A percentile compares a stretch with the other conserved stretches of the same genome.
Conservation (phyloP, 1,140 invertebrate genomes). For the Calephelis virginiensis region DNA sequence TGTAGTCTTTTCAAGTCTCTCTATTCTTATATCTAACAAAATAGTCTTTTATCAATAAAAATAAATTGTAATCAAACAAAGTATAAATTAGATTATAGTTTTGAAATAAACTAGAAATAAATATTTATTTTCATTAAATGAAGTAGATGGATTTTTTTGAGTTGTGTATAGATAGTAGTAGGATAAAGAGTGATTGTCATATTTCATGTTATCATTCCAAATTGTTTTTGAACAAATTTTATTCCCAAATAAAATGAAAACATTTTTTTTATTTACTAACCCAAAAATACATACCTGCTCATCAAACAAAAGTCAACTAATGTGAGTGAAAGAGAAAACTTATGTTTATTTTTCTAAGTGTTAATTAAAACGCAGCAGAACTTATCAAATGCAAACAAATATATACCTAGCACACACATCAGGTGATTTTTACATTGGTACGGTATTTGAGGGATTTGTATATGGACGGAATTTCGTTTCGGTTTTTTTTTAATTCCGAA, state of each 20-base stretch:
- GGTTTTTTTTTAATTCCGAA: no score
- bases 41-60: slow-evolving; percentile 44
- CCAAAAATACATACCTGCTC: background rate
- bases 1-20: slow-evolving; percentile 55
- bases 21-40: slow-evolving; percentile 37
- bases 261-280: slow-evolving; percentile 6
- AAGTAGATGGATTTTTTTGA: slow-evolving; percentile 33
- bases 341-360: no score
- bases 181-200: slow-evolving; percentile 34
- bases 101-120: slow-evolving; percentile 47
- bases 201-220: slow-evolving; percentile 54
- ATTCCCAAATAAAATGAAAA: slow-evolving; percentile 65
- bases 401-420: no score
- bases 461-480: no score
- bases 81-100: slow-evolving; percentile 55
- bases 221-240: slow-evolving; percentile 64
- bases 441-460: no score
- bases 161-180: slow-evolving; percentile 55
- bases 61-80: slow-evolving; percentile 51
- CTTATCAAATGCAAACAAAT: no score
- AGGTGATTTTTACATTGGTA: no score
- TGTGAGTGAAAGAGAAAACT: no score
- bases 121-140: slow-evolving; percentile 62
- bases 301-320: background rate
- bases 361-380: no score